Conservation (phyloP, 2,888 invertebrate genomes). For the Hofmannophila pseudospretella region DNA sequence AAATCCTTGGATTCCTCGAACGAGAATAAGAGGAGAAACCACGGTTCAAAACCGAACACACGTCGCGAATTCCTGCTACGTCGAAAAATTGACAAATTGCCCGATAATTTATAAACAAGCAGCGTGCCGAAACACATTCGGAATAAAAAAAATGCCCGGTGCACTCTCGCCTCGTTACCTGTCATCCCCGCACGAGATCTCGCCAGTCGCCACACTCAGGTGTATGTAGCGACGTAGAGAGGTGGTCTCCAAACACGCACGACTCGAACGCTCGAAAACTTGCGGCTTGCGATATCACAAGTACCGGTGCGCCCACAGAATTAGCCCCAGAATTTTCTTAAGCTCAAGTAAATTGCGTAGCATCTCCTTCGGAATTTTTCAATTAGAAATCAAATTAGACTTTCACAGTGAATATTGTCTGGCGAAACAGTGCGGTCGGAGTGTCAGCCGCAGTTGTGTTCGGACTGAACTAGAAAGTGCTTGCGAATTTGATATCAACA, state of each 20-base stretch:
- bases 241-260: conserved; percentile 24
- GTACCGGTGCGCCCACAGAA: neutral
- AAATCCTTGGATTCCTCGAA: too few species aligned
- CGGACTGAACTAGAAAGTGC: conserved; percentile 52
- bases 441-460: conserved; percentile 36
- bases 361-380: conserved; percentile 49
- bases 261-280: conserved; percentile 11
- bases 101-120: conserved; percentile 28
- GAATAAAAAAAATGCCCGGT: conserved; percentile 26
- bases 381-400: conserved; percentile 52
- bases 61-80: conserved; percentile 7
- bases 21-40: neutral
- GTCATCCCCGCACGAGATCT: conserved; percentile 23
- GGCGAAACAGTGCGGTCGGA: conserved; percentile 51
- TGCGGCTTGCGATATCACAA: neutral
- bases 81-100: conserved; percentile 21
- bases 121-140: conserved; percentile 19
- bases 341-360: neutral
- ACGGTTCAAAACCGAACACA: conserved; percentile 2
- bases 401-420: conserved; percentile 43
- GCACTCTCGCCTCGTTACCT: conserved; percentile 22
- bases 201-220: conserved; percentile 29
- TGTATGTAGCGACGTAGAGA: conserved; percentile 28
- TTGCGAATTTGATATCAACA: conserved; percentile 38
- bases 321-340: neutral